A percentile compares a stretch with the other conserved stretches of the same genome.
Conservation (phyloP, 2,113 vertebrate genomes). For the Chrysemys picta region DNA sequence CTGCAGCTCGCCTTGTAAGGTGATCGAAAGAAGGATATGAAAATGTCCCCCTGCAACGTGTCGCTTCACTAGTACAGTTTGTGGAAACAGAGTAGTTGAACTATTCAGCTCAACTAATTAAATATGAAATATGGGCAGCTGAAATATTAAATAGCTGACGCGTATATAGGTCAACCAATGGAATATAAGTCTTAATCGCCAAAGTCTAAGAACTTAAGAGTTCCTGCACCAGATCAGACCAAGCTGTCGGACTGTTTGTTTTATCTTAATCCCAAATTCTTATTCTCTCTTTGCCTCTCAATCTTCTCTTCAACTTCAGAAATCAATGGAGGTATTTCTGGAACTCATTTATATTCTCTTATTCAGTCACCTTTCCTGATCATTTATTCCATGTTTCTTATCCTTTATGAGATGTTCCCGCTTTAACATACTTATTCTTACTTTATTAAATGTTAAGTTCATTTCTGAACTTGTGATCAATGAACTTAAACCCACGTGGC, state of each 20-base stretch:
- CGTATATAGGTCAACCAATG: neutral
- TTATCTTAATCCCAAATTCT: neutral
- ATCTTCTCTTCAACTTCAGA: neutral
- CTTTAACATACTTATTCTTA: neutral
- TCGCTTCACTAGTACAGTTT: neutral
- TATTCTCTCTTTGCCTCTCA: neutral
- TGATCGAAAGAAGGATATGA: neutral
- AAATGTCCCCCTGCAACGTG: accelerated
- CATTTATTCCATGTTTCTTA: neutral
- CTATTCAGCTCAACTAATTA: accelerated
- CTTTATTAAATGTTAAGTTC: neutral
- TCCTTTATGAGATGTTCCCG: neutral
- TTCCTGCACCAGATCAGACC: neutral
- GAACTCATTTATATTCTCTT: neutral
- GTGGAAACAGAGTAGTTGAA: neutral
- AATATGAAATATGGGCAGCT: neutral
- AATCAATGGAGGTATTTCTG: neutral
- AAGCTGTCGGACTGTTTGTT: neutral
- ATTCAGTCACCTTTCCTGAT: neutral
- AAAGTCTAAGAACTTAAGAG: neutral
- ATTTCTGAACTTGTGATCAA: neutral
- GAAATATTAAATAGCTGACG: neutral
- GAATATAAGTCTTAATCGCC: neutral
- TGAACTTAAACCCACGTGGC: neutral
- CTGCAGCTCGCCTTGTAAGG: neutral